Conservation (phyloP, 2,113 vertebrate species). For the Dermatemys mawii region DNA sequence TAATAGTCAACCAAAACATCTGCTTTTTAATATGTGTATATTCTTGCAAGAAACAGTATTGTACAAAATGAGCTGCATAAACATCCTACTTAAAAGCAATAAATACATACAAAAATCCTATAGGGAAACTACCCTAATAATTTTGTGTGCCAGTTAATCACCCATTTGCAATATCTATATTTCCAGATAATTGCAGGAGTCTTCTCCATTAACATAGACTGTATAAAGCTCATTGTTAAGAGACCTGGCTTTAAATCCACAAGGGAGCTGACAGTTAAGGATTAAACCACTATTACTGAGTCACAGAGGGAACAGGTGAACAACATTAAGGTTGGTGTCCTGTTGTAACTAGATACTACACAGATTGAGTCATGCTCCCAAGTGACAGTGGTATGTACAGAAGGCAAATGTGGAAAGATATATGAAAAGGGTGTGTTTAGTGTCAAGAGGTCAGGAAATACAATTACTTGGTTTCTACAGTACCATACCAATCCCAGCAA, state of each 20-base stretch:
- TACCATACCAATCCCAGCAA: neutral
- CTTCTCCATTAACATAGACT: constrained; percentile 14
- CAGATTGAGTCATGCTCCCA: neutral
- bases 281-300: constrained; percentile 3
- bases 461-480: neutral
- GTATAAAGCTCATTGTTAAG: neutral
- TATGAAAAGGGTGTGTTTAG: neutral
- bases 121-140: constrained; percentile 37
- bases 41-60: constrained; percentile 18
- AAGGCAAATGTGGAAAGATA: neutral
- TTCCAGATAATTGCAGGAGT: constrained; percentile 42
- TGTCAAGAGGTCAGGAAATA: rapidly evolving
- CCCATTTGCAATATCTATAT: constrained; percentile 28
- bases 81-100: constrained; percentile 21
- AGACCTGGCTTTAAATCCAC: constrained; percentile 2
- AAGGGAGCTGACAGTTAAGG: neutral
- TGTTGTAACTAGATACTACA: neutral
- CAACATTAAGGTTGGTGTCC: neutral
- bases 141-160: constrained; percentile 12
- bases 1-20: constrained; percentile 32
- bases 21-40: constrained; percentile 55
- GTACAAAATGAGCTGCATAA: constrained; percentile 18
- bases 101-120: constrained; percentile 47
- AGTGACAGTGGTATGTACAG: neutral
- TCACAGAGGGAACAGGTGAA: neutral